Conservation (phyloP, 2,888 invertebrate species). For the Strigamia maritima region DNA sequence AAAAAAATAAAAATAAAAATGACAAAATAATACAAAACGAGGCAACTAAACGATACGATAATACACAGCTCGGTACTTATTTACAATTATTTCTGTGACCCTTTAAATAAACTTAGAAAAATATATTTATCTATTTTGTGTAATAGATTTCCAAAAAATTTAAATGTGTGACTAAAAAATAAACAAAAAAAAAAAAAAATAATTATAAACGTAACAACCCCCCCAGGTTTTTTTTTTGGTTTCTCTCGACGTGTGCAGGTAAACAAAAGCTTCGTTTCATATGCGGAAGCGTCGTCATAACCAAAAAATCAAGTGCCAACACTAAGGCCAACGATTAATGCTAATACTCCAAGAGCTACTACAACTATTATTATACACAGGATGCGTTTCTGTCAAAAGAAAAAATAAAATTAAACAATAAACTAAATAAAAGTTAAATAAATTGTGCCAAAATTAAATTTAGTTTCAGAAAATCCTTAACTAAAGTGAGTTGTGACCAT, state of each 20-base stretch:
- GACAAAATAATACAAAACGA: not conserved
- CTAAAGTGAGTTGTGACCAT: too few relatives aligned
- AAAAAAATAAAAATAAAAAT: not conserved
- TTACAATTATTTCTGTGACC: not conserved
- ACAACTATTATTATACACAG: constrained; percentile 28
- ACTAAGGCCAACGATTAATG: constrained; percentile 36
- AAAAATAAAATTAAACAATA: constrained; percentile 13
- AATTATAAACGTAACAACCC: not conserved
- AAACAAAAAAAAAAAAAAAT: not conserved
- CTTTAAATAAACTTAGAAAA: not conserved
- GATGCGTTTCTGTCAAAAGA: constrained; percentile 35
- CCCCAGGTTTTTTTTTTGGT: not conserved
- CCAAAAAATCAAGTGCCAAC: constrained; percentile 13
- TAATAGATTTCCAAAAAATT: not conserved
- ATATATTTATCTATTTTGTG: not conserved
- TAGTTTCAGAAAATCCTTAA: not conserved
- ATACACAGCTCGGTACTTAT: not conserved
- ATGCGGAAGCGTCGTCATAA: constrained; percentile 10
- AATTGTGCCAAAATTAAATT: not conserved
- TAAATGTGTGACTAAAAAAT: not conserved
- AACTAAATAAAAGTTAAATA: constrained; percentile 13
- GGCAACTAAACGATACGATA: not conserved
- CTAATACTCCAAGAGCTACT: constrained; percentile 30
- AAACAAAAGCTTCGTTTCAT: constrained; percentile 6
- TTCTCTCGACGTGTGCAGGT: not conserved